Evolutionary conservation across 1,140 invertebrate genomes (phyloP), one percentile per base, ranked within the genome.

Genomic region (Drepana arcuata): DNA sequence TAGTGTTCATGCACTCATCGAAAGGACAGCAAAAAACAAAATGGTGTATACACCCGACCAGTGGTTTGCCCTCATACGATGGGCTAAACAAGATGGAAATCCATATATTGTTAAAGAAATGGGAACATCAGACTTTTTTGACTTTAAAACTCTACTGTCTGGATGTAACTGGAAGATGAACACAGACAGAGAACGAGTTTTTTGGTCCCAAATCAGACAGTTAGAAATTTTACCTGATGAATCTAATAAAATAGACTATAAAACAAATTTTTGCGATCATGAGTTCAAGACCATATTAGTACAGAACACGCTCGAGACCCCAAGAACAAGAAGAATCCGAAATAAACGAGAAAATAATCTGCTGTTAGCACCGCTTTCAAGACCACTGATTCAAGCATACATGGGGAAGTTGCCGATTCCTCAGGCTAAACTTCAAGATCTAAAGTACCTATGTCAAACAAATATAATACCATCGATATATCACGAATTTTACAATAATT

Each of bases 1-100:
- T 48, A 50, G 35, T 9, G 56, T 70, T 7, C 68, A 74, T 29
- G 56, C 66, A 1, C 29, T 61, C 9, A 73, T 73, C 15, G 72
- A 72, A 48, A 44, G 42, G 33, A 37, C 46, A 35, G 38, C 43
- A 15, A 58, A 50, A 41, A 38, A 44, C 14, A 45, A 59, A 38
- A 16, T 48, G 7, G 58, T 71, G 26, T 69, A 50, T 39, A 37
- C 42, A 5, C 55, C 62, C 3, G 46, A 57, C 21, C 47, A 72
- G 37, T 72, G 61, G 55, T 35, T 53, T 33, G 43, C 29, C 1
- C 34, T 66, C 2, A 54, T 65, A 1, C 41, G 64, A 27, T 63
- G 54, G 40, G 41, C 55, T 10, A 68, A 66, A 36, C 21, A 23
- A 24, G 27, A 44, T 6, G 41, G 37, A 5, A 48, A 58, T 21